These are phyloP conservation scores for Enteromius thamalakanensis DNA, from an alignment of 2,797 vertebrate species.

Conservation along the genomic window DNA sequence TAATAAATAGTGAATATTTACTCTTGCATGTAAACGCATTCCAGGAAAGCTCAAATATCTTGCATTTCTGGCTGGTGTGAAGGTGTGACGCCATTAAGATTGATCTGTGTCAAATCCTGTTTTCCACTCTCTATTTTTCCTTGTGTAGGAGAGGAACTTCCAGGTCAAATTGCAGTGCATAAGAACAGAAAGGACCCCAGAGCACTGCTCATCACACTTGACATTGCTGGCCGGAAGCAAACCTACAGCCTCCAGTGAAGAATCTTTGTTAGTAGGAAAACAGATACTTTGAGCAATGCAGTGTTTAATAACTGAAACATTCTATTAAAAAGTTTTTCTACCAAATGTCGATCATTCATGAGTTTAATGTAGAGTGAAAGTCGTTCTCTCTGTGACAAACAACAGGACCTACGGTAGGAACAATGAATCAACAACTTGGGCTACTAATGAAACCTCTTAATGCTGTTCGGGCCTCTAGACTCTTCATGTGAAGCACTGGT, in stretches of 20 bases:
- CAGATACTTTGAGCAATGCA: not conserved
- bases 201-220: constrained; percentile 85
- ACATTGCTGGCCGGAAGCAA: constrained; percentile 77
- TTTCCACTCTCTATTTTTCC: constrained; percentile 14
- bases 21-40: not conserved
- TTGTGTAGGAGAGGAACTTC: constrained; percentile 82
- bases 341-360: not conserved
- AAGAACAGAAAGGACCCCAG: constrained; percentile 95
- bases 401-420: not conserved
- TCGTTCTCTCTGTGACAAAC: not conserved
- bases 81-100: not conserved
- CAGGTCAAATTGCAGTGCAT: constrained; percentile 83
- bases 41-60: not conserved
- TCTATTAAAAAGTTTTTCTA: constrained; percentile 15
- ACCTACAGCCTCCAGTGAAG: constrained; percentile 87
- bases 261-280: not conserved
- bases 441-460: not conserved
- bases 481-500: not conserved
- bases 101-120: not conserved
- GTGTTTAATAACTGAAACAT: constrained; percentile 4
- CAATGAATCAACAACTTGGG: not conserved
- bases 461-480: not conserved
- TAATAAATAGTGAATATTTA: not conserved
- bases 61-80: constrained; percentile 14
- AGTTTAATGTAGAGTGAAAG: not conserved